Evolutionary conservation across 2,113 vertebrate species (phyloP).

Genomic region (Pedionomus torquatus): DNA sequence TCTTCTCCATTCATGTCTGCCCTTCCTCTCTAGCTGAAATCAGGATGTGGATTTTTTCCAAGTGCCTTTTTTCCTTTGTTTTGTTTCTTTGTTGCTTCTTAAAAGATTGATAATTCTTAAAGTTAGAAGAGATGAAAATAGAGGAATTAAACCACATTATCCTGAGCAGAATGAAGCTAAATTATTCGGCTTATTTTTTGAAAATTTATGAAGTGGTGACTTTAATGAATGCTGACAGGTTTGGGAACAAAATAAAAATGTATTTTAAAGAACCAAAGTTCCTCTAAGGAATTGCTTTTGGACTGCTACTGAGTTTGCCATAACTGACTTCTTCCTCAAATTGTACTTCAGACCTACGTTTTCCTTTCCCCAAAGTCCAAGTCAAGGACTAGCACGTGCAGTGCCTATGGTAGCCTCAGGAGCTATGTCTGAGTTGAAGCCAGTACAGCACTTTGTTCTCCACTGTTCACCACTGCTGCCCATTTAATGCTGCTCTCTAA

Average conservation of each 20-base stretch:
- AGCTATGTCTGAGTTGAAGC: background rate
- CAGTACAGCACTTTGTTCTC: background rate
- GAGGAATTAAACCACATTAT: background rate
- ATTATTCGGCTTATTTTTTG: background rate
- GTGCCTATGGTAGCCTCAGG: background rate
- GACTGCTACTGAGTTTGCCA: background rate
- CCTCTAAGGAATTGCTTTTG: background rate
- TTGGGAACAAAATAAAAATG: background rate
- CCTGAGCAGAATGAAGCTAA: background rate
- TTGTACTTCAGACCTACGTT: background rate
- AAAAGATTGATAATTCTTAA: background rate
- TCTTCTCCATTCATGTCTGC: background rate
- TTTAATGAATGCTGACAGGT: background rate
- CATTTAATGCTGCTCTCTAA: background rate
- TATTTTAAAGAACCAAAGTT: background rate
- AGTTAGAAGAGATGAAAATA: background rate
- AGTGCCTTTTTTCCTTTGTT: background rate
- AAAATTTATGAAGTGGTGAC: background rate
- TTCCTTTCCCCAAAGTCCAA: background rate
- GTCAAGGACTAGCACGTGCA: background rate
- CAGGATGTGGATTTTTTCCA: background rate
- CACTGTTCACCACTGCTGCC: background rate
- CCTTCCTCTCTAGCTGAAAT: background rate
- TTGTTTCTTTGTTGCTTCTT: background rate
- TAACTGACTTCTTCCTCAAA: background rate